Evolutionary conservation across 2,888 invertebrate genomes (phyloP), one percentile per base, ranked within the genome.

Genomic region (Scaptomyza reducta): DNA sequence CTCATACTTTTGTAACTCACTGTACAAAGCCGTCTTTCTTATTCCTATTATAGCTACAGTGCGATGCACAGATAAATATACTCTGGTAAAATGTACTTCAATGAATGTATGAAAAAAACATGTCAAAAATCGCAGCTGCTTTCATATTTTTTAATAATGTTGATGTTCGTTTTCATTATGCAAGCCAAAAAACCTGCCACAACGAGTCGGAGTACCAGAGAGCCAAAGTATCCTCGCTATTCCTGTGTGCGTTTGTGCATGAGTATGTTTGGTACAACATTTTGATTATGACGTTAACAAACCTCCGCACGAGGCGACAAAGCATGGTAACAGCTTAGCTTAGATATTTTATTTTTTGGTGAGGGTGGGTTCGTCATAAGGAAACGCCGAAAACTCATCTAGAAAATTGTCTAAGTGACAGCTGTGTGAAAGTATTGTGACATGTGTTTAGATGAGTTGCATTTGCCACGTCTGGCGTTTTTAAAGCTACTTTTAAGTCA

Each of bases 391-490:
- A 87, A 85, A 88, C 84, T 85, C 89, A 88, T 85, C 89, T 88
- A 87, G 81, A 87, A 87, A 85, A 85, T 85, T 85, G 88, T 87
- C 85, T 87, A 88, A 85, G 84, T 88, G 84, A 85, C 84, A 85
- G 88, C 81, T 85, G 84, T 76, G 85, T 74, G 78, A 84, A 88
- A 88, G 84, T 85, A 84, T 85, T 85, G 84, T 88, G 89, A 88
- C 84, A 85, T 85, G 87, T 85, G 84, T 85, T 87, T 84, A 87
- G 88, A 87, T 85, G 85, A 87, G 85, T 88, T 88, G 81, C 85
- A 85, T 77, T 88, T 85, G 54, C 61, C 51, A 47, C 22, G 22
- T 27, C 29, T 33, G 38, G 2, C 58, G 50, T 68, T 40, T 59
- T 88, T 83, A 82, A 82, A 82, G 86, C 66, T 73, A 66, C 53